A percentile compares a stretch with the other conserved stretches of the same genome.
These are phyloP conservation scores for Micronycteris hirsuta DNA, from an alignment of 2,113 vertebrate species.

Conservation along the genomic window DNA sequence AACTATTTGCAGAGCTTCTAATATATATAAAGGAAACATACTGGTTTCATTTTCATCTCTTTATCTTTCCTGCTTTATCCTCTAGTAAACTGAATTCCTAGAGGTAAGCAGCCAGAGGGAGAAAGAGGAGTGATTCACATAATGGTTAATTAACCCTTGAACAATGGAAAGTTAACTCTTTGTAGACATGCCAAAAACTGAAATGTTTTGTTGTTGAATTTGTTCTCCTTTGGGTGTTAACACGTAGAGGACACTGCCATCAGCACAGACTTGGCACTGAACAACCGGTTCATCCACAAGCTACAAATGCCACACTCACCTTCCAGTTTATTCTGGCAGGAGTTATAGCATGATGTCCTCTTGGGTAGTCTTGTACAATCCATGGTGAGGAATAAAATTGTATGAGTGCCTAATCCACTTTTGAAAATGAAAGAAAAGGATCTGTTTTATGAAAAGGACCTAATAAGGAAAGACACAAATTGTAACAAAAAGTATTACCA, in stretches of 20 bases:
- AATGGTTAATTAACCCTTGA: slow-evolving; percentile 67
- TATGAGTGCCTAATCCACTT: slow-evolving; percentile 63
- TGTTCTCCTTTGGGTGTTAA: slow-evolving; percentile 51
- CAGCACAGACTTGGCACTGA: slow-evolving; percentile 54
- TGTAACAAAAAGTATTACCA: slow-evolving; percentile 65
- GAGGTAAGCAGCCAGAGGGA: slow-evolving; percentile 37
- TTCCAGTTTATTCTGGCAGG: slow-evolving; percentile 55
- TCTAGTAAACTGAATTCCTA: slow-evolving; percentile 56
- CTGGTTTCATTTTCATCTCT: slow-evolving; percentile 38
- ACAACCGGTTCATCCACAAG: slow-evolving; percentile 44
- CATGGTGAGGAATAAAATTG: slow-evolving; percentile 51
- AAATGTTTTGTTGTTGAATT: slow-evolving; percentile 56
- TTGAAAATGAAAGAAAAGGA: slow-evolving; percentile 67
- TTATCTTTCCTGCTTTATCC: slow-evolving; percentile 26
- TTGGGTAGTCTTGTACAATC: slow-evolving; percentile 48
- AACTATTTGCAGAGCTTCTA: neutral
- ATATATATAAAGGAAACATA: neutral
- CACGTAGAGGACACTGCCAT: slow-evolving; percentile 52
- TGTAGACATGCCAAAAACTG: slow-evolving; percentile 29
- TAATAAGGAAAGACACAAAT: slow-evolving; percentile 59
- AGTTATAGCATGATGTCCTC: slow-evolving; percentile 46
- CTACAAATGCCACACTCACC: slow-evolving; percentile 47
- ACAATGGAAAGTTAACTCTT: slow-evolving; percentile 63
- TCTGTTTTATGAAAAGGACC: slow-evolving; percentile 53
- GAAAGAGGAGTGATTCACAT: slow-evolving; percentile 56